A percentile compares a stretch with the other conserved stretches of the same genome.
phyloP scores from a whole-genome alignment of 1,140 invertebrate species.

The Drosophila sulfurigaster region DNA sequence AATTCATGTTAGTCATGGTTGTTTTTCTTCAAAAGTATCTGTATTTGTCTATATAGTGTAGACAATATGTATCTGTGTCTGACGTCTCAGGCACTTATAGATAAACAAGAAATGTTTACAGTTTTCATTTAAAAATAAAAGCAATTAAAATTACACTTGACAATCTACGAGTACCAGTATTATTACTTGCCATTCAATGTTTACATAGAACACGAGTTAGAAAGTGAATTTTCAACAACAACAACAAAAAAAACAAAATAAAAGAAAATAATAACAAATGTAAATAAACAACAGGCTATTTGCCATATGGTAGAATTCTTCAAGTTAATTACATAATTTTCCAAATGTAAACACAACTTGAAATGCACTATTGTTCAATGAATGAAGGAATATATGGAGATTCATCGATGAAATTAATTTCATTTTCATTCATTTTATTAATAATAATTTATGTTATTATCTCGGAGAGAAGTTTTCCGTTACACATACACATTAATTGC shows the following conservation, averaged over 20 bases:
- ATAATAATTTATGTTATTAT: too few species aligned
- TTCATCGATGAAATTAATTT: too few species aligned
- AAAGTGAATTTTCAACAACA: slow-evolving; percentile 14
- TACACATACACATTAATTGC: too few species aligned
- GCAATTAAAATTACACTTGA: slow-evolving; percentile 31
- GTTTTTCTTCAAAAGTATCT: not conserved
- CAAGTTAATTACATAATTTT: slow-evolving; percentile 2
- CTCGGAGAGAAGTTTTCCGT: too few species aligned
- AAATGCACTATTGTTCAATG: not conserved
- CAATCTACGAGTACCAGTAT: not conserved
- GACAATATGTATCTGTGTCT: not conserved
- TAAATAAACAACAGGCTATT: slow-evolving; percentile 3
- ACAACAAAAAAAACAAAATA: not conserved
- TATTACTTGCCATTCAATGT: slow-evolving; percentile 7
- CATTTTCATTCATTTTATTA: too few species aligned
- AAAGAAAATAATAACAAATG: not conserved
- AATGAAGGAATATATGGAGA: too few species aligned
- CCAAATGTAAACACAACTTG: not conserved
- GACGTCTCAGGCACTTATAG: not conserved
- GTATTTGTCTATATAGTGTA: not conserved
- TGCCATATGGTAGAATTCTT: not conserved
- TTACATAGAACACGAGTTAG: slow-evolving; percentile 11
- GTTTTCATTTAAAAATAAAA: slow-evolving; percentile 31
- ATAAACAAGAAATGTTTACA: slow-evolving; percentile 6
- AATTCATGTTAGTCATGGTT: not conserved